A percentile compares a stretch with the other conserved stretches of the same genome.
These are phyloP conservation scores for Herpailurus yagouaroundi DNA, from an alignment of 2,113 vertebrate species.

Conservation along the genomic window DNA sequence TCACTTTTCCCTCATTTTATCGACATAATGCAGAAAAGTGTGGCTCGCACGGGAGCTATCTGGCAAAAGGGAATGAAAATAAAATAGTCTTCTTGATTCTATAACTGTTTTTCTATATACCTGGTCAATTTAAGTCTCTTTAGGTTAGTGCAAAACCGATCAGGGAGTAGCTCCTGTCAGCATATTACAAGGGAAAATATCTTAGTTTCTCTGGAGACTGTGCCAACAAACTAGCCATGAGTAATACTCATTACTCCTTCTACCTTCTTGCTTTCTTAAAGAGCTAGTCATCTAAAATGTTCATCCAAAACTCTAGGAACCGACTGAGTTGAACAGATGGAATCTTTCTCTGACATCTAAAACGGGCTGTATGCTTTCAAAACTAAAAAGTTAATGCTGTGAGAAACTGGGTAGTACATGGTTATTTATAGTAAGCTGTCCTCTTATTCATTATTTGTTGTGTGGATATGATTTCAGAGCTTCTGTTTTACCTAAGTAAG, in stretches of 20 bases:
- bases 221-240: not conserved
- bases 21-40: not conserved
- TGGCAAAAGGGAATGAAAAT: not conserved
- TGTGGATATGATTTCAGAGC: not conserved
- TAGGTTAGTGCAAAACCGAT: not conserved
- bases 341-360: not conserved
- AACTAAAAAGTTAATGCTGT: not conserved
- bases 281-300: not conserved
- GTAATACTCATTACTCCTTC: not conserved
- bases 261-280: not conserved
- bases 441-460: not conserved
- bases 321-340: not conserved
- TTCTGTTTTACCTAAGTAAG: not conserved
- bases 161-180: not conserved
- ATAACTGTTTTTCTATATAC: not conserved
- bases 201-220: not conserved
- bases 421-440: not conserved
- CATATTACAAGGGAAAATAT: not conserved
- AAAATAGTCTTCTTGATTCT: not conserved
- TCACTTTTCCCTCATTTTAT: not conserved
- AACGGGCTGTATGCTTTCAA: not conserved
- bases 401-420: not conserved
- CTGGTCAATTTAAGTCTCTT: not conserved
- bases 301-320: not conserved
- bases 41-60: not conserved